Conservation (phyloP, 37 sponge, comb jelly and placozoan species). For the Aplysina aerophoba region DNA sequence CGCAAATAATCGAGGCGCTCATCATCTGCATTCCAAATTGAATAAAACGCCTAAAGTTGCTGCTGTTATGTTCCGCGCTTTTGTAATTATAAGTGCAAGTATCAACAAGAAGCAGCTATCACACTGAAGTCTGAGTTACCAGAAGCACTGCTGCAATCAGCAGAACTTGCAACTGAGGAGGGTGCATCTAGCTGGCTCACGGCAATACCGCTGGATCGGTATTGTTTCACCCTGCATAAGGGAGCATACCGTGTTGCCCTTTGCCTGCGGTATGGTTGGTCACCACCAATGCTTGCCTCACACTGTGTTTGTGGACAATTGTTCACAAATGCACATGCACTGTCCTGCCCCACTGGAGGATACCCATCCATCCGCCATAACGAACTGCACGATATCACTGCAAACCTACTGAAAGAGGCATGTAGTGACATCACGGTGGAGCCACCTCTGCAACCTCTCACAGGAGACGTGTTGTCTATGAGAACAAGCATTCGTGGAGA, state of each 20-base stretch:
- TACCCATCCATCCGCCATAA: no score
- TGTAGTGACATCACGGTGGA: neutral
- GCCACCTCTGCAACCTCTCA: conserved; percentile 13
- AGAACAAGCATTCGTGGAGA: conserved; percentile 11
- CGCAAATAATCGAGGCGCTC: no score
- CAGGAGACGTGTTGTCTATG: conserved; percentile 1
- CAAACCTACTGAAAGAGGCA: neutral
- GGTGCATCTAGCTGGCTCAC: conserved; percentile 9
- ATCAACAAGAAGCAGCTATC: neutral
- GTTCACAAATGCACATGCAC: neutral
- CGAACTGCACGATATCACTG: neutral
- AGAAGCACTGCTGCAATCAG: neutral
- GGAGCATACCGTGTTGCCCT: neutral
- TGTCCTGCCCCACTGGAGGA: no score
- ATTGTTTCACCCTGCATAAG: neutral
- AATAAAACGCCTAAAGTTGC: no score
- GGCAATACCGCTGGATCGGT: neutral
- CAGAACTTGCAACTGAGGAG: conserved; percentile 1
- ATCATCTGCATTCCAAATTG: no score
- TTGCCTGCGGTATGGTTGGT: neutral
- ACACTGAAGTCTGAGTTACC: neutral
- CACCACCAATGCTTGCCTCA: neutral
- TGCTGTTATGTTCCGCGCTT: no score
- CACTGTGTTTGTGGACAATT: conserved; percentile 15
- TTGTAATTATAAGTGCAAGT: neutral